Base-by-base conservation (phyloP, 2,113 vertebrate species). In the Terrapene triunguis region DNA sequence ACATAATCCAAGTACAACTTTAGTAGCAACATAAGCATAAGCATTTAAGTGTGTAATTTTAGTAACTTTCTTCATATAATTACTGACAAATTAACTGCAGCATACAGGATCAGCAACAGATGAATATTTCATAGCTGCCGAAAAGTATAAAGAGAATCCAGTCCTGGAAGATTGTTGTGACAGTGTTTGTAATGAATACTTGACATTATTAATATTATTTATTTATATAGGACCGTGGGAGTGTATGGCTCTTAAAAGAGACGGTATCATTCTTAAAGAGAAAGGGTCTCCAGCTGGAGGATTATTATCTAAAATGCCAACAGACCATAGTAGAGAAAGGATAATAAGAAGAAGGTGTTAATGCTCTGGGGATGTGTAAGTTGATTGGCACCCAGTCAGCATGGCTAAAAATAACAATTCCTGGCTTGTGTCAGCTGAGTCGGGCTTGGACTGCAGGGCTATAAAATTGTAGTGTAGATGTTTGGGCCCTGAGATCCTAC, bases 71-170 rank as follows among this genome's bases (percentile, higher is more conserved):
- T 96, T 85, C 38, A 42, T 54, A 17, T 92, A 97, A 96, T 96
- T 94, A 85, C 88, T 94, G 88, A 85, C 80, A 96, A 97, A 97
- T 97, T 97, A 96, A 92, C 89, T 94, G 84, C 81, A 87, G 55
- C 57, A 94, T 47, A 88, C 87, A 95, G 48, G 76, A 97, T 92
- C 81, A 95, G 95, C 95, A 96, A 94, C 93, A 96, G 93, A 96
- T 97, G 83, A 96, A 96, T 97, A 96, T 98, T 97, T 97, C 65
- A 96, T 96, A 96, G 84, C 54, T 92, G 84, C 89, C 94, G 95
- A 84, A 35, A 95, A 94, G 72, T 76, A 94, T 94, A 94, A 90
- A 96, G 96, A 96, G n/a, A 96, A 95, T 89, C 44, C 89, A 84
- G 22, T 92, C 83, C 65, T 94, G 79, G 65, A 97, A 97, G 69